Base-by-base conservation (phyloP, 2,888 invertebrate genomes). In the Micoletzkya japonica region DNA sequence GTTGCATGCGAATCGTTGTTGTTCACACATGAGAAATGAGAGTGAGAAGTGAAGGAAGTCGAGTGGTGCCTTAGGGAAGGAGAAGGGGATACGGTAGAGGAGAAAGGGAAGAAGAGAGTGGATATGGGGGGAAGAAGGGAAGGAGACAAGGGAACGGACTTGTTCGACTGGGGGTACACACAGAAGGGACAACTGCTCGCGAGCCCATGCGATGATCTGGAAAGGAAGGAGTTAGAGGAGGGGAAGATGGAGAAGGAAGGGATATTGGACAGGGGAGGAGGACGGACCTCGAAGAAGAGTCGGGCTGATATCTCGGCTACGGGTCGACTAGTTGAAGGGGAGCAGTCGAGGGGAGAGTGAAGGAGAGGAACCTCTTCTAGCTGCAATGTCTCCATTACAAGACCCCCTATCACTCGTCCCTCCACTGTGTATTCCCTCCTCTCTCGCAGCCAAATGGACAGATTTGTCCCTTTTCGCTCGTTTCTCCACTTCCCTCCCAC, bases 181-280 rank as follows among this genome's bases (percentile, higher is more conserved):
- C 20, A 44, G 10, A 20, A 44, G 10, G 20, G 64, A 28, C 20
- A 66, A 28, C 4, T 50, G 52, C 4, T 66, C 44, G 17, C 64
- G 52, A 54, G 64, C 52, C 64, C 64, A 66, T 20, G 24, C 32
- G 34, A 66, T 30, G 28, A 66, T 66, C 64, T 66, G 26, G 24
- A 54, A 17, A 63, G 36, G 20, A 39, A 34, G 28, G 26, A 61
- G 44, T 39, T 36, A 2, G 59, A 34, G 10, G 17, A 17, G 20
- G 63, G 50, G 36, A 63, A 63, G 61, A 61, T 28, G n/a, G 61
- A 39, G 50, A 63, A 50, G 4, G 50, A 32, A 36, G 66, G 7
- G 4, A 66, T 20, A 2, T 36, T 24, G 1, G 66, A 44, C 20
- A 66, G 66, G 28, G 24, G 14, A 24, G 24, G 24, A 7, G 24